These are phyloP conservation scores for Phoebastria nigripes DNA, from an alignment of 2,797 vertebrate species.

Conservation along the genomic window DNA sequence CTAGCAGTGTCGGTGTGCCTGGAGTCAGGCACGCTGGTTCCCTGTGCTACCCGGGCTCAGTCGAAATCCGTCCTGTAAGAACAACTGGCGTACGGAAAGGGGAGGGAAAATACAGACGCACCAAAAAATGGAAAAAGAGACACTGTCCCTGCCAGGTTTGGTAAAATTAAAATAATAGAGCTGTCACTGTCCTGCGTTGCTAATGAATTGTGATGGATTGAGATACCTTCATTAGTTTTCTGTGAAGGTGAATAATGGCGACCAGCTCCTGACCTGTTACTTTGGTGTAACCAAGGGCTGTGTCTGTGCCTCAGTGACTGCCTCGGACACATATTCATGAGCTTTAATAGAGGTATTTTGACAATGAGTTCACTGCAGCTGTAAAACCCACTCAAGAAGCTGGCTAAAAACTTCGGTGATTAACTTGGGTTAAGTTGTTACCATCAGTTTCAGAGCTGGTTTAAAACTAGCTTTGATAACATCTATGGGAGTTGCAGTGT, in stretches of 20 bases:
- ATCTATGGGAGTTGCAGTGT: not conserved
- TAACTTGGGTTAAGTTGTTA: not conserved
- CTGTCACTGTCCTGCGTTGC: not conserved
- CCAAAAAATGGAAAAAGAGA: not conserved
- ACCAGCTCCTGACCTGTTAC: not conserved
- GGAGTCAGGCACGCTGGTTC: fast-evolving
- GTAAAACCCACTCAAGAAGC: not conserved
- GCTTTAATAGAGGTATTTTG: not conserved
- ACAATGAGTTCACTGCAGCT: not conserved
- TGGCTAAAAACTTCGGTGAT: not conserved
- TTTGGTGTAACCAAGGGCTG: not conserved
- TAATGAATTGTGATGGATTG: not conserved
- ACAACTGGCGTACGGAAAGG: not conserved
- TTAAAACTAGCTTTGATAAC: not conserved
- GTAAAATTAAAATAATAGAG: constrained; percentile 22
- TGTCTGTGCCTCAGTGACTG: not conserved
- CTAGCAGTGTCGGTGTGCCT: not conserved
- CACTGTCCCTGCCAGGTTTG: not conserved
- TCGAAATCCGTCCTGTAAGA: not conserved
- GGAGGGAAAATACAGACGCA: not conserved
- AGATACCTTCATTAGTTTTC: not conserved
- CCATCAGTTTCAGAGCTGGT: not conserved
- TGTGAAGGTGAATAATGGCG: not conserved
- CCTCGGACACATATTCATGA: not conserved
- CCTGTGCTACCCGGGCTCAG: fast-evolving